Evolutionary conservation across 2,888 invertebrate species (phyloP).

Genomic region (Sinodicranocentrus sp.): DNA sequence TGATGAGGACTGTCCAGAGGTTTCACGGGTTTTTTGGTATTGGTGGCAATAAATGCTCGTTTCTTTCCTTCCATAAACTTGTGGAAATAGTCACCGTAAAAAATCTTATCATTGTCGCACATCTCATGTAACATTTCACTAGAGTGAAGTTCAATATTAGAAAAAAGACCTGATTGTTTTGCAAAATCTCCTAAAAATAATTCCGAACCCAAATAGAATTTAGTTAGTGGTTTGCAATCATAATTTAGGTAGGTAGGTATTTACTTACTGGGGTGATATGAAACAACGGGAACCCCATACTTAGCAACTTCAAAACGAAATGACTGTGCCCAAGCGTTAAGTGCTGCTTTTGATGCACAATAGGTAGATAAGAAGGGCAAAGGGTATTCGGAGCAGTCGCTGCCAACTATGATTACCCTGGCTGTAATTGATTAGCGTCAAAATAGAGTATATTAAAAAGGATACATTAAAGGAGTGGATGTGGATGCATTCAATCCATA

Average conservation of each 20-base stretch:
- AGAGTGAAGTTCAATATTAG: constrained; percentile 82
- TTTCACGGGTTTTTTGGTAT: neutral
- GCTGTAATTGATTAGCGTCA: constrained; percentile 79
- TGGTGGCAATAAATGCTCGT: constrained; percentile 11
- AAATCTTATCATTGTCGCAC: constrained; percentile 82
- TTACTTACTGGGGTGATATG: constrained; percentile 86
- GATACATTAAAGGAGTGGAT: too few species aligned
- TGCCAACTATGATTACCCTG: constrained; percentile 89
- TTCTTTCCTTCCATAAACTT: constrained; percentile 42
- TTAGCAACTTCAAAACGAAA: constrained; percentile 86
- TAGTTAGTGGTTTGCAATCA: too few species aligned
- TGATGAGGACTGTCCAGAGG: constrained; percentile 39
- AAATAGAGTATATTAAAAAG: too few species aligned
- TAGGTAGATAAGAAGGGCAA: constrained; percentile 88
- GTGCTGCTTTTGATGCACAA: constrained; percentile 89
- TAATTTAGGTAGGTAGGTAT: neutral
- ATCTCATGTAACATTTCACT: constrained; percentile 84
- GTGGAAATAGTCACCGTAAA: constrained; percentile 84
- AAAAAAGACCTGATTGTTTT: constrained; percentile 84
- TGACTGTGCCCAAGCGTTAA: constrained; percentile 86
- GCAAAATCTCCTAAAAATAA: constrained; percentile 89
- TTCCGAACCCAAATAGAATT: too few species aligned
- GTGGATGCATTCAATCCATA: too few species aligned
- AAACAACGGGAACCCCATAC: constrained; percentile 85
- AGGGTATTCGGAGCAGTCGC: constrained; percentile 87